Base-by-base conservation (phyloP, 2,888 invertebrate genomes). In the Orthosia gothica region DNA sequence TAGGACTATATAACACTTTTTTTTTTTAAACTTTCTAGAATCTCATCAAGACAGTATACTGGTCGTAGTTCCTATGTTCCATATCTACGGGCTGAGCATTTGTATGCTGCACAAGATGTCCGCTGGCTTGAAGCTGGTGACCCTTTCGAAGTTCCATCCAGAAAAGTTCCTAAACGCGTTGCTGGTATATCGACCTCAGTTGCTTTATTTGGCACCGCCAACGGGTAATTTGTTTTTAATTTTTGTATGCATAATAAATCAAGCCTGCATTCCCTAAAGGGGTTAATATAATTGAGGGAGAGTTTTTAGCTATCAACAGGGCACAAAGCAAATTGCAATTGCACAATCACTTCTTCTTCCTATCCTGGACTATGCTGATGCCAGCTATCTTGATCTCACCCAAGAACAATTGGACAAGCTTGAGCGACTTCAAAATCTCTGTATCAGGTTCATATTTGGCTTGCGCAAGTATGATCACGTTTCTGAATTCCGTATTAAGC, bases 201-300 rank as follows among this genome's bases (percentile, higher is more conserved):
- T 97, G 23, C 88, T 98, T 40, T 98, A 97, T 88, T 84, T 98
- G 18, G 99, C 98, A 40, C 99, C 99, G 16, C 98, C 99, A 9
- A 97, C 98, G 72, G 96, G 98, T 98, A 95, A 95, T 66, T 13
- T 16, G 0, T 9, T 62, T 16, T 11, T 16, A 18, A 26, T 61
- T 3, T 26, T 3, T 0, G 18, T 23, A 54, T n/a, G 0, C n/a
- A n/a, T 40, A 59, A 26, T 26, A 40, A 11, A 4, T 32, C 11
- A 32, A 0, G 3, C 16, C 16, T 26, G 3, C 26, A 57, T 26
- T 26, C 9, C 3, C 16, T 3, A 9, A 12, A 26, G 1, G 26
- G 26, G 26, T 26, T 26, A 26, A 26, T 26, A 26, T 26, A 26
- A 26, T 26, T 26, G 26, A 26, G 26, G 3, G 26, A 2, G 26